phyloP scores from a whole-genome alignment of 1,140 invertebrate species.

The Condylostylus longicornis region DNA sequence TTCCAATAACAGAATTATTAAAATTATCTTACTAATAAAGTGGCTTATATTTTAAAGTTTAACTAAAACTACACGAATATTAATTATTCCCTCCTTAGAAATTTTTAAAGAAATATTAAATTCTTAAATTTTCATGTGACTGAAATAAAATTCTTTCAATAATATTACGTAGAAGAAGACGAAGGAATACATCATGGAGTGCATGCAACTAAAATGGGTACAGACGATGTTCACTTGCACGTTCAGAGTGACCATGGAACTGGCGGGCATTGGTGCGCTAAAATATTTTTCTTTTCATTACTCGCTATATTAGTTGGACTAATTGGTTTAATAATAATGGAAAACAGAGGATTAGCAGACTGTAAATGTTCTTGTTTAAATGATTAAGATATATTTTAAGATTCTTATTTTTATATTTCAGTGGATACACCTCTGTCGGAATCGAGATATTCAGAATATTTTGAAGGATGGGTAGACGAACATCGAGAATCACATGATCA shows the following conservation, averaged over 20 bases:
- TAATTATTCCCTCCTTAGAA: not conserved
- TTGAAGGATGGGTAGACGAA: slow-evolving; percentile 67
- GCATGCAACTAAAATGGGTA: slow-evolving; percentile 31
- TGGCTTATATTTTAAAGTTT: too few species aligned
- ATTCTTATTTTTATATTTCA: slow-evolving; percentile 27
- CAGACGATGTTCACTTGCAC: slow-evolving; percentile 47
- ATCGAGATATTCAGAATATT: slow-evolving; percentile 53
- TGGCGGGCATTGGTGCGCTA: slow-evolving; percentile 65
- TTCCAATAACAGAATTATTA: not conserved
- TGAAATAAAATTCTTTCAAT: not conserved
- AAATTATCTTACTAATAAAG: not conserved
- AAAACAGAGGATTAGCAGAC: slow-evolving; percentile 59
- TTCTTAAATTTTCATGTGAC: not conserved
- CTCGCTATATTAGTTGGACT: slow-evolving; percentile 51
- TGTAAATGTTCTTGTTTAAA: slow-evolving; percentile 45
- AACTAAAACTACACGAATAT: too few species aligned
- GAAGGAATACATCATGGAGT: slow-evolving; percentile 19
- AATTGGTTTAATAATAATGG: slow-evolving; percentile 59
- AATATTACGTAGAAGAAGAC: slow-evolving; percentile 22
- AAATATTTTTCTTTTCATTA: slow-evolving; percentile 62
- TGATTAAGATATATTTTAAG: not conserved
- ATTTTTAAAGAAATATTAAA: not conserved
- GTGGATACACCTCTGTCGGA: slow-evolving; percentile 54
- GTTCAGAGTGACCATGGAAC: slow-evolving; percentile 55
- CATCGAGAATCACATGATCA: slow-evolving; percentile 35